Conservation (phyloP, 2,797 vertebrate genomes). For the Enteromius radiatus region DNA sequence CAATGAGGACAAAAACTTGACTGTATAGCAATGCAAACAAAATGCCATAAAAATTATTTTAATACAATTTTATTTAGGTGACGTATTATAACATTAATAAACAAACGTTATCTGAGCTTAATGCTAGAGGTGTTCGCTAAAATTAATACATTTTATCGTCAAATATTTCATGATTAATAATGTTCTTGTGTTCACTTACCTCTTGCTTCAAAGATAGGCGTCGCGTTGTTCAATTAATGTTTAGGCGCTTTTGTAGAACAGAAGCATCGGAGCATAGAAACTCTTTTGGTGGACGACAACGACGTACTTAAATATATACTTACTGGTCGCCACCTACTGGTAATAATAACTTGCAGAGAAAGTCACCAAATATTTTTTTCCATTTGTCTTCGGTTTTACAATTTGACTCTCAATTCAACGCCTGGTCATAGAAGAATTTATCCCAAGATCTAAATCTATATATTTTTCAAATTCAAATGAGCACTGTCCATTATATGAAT, state of each 20-base stretch:
- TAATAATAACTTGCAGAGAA: background rate
- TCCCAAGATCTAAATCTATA: background rate
- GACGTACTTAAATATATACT: background rate
- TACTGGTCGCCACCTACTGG: background rate
- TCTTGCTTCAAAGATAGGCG: background rate
- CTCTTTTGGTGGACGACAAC: background rate
- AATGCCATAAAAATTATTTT: background rate
- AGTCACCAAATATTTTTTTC: background rate
- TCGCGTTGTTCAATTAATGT: background rate
- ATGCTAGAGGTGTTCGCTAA: background rate
- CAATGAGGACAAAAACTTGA: background rate
- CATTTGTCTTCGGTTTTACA: background rate
- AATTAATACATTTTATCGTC: background rate
- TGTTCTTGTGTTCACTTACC: background rate
- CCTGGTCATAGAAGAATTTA: background rate
- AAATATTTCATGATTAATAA: background rate
- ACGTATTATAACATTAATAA: background rate
- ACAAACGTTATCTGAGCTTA: background rate
- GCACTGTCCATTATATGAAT: no score
- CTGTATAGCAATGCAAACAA: background rate
- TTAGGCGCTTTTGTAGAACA: background rate
- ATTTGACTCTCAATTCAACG: background rate
- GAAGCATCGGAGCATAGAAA: background rate
- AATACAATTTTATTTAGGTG: no score
- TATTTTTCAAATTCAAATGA: no score